Base-by-base conservation (phyloP, 2,797 vertebrate genomes). In the Carcharodon carcharias region DNA sequence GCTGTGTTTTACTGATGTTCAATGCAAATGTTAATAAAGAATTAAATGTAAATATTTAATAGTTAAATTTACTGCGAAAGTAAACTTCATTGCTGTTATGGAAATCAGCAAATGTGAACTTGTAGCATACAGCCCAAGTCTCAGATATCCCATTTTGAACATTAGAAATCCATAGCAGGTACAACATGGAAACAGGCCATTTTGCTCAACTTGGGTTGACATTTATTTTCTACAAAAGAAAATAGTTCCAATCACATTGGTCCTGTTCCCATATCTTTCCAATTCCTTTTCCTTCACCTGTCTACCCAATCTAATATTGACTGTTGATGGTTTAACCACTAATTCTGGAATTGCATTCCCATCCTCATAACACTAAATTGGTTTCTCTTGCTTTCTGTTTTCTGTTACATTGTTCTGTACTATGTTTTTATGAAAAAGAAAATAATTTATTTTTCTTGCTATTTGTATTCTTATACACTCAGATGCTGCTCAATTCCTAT, bases 1-100 rank as follows among this genome's bases (percentile, higher is more conserved):
- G 9, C 14, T 95, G 5, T 73, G 28, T 35, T 54, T 35, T 56
- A 35, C 58, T 92, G 28, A 63, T 92, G 89, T 92, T 63, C 56
- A 35, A 31, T 63, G 58, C 61, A 92, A 77, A 95, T 95, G 67
- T 95, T 95, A 95, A 95, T 95, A 95, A 73, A 95, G 65, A 40
- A 65, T 71, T 92, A 7, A 16, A 45, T n/a, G 45, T 95, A 54
- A 56, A 69, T 50, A 73, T 23, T 45, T 12, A 0, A 91, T 16
- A 50, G 61, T 61, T 71, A 71, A 31, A 95, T 45, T 82, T 45
- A 85, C 45, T 85, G 35, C 35, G 12, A 14, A 85, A 85, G 21
- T 50, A 50, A 85, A 85, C 80, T 23, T 21, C 21, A 69, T 65
- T 23, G 31, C 35, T 50, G n/a, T 69, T 40, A 28, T 71, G 45